phyloP scores from a whole-genome alignment of 2,113 vertebrate species.

The Scatophagus argus region DNA sequence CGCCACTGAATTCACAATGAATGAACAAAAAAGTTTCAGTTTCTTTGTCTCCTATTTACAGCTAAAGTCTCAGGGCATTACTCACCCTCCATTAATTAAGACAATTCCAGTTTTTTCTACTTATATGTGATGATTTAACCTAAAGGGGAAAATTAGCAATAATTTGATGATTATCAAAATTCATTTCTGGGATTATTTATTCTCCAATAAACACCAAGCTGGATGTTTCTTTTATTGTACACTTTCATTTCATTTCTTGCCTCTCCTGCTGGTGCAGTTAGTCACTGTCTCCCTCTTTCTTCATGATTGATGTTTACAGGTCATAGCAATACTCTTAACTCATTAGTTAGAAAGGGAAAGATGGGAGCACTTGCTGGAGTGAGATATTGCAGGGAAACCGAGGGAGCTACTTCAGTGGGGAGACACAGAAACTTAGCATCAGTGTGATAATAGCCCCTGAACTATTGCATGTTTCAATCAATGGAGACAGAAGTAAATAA shows the following conservation, averaged over 20 bases:
- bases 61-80: conserved; percentile 23
- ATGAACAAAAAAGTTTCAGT: conserved; percentile 61
- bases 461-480: conserved; percentile 90
- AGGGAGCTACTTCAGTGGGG: conserved; percentile 68
- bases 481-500: conserved; percentile 89
- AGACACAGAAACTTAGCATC: conserved; percentile 88
- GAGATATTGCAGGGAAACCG: conserved; percentile 79
- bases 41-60: conserved; percentile 49
- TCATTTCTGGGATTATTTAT: conserved; percentile 51
- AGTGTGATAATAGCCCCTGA: conserved; percentile 89
- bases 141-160: conserved; percentile 38
- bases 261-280: conserved; percentile 68
- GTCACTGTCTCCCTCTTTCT: conserved; percentile 77
- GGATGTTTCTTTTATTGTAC: conserved; percentile 78
- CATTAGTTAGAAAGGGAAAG: conserved; percentile 84
- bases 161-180: conserved; percentile 43
- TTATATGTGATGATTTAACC: conserved; percentile 36
- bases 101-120: conserved; percentile 34
- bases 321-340: conserved; percentile 85
- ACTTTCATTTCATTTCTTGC: conserved; percentile 79
- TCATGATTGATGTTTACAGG: conserved; percentile 84
- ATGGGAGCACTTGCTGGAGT: conserved; percentile 80
- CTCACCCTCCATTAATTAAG: conserved; percentile 39
- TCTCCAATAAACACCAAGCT: conserved; percentile 42
- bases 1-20: conserved; percentile 69